phyloP scores from a whole-genome alignment of 2,797 vertebrate genomes.

The Sebastolobus alascanus region DNA sequence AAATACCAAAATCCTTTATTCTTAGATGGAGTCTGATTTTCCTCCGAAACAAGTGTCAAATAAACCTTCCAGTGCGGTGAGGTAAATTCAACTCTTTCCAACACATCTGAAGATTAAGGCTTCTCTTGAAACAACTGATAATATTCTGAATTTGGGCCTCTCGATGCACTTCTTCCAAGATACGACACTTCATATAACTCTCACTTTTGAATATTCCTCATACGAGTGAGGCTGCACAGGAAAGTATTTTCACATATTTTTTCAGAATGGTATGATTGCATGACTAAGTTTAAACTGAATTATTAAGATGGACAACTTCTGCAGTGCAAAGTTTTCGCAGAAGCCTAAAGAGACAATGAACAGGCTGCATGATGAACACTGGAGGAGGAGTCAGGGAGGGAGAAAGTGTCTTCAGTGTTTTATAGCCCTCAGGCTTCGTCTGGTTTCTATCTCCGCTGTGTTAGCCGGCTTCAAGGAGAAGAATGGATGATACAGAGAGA shows the following conservation, averaged over 20 bases:
- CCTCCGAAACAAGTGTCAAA: conserved; percentile 48
- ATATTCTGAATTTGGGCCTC: conserved; percentile 21
- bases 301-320: conserved; percentile 73
- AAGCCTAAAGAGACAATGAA: conserved; percentile 71
- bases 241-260: conserved; percentile 40
- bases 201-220: conserved; percentile 45
- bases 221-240: not conserved
- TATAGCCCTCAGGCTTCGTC: conserved; percentile 73
- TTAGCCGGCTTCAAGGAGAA: conserved; percentile 63
- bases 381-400: conserved; percentile 70
- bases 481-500: conserved; percentile 57
- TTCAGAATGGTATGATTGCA: conserved; percentile 45
- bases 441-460: conserved; percentile 67
- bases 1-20: conserved; percentile 32
- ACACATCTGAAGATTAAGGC: conserved; percentile 48
- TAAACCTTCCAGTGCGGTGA: conserved; percentile 31
- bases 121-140: conserved; percentile 46
- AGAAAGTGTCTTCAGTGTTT: conserved; percentile 68
- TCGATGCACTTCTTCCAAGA: conserved; percentile 16
- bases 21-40: conserved; percentile 35
- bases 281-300: conserved; percentile 64
- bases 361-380: conserved; percentile 69
- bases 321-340: conserved; percentile 63
- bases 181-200: conserved; percentile 18
- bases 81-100: conserved; percentile 33